Base-by-base conservation (phyloP, 2,113 vertebrate genomes). In the Edolisoma coerulescens region DNA sequence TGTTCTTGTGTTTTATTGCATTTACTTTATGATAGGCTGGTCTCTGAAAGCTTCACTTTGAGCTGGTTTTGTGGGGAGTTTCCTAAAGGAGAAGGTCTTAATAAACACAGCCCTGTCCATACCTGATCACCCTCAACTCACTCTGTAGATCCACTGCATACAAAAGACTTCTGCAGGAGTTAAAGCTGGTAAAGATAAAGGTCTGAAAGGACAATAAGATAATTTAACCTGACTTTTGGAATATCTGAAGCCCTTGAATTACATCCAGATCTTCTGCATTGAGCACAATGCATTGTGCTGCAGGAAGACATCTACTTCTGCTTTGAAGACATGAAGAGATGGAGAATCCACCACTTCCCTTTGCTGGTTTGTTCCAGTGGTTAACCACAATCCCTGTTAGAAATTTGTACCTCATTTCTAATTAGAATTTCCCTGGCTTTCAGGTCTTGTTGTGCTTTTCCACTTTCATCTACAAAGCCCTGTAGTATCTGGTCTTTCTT, bases 391-490 rank as follows among this genome's bases (percentile, higher is more conserved):
- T 22, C 70, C 33, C 75, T 74, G n/a, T 61, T 67, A 77, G 63
- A 96, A 95, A 92, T 93, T 54, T 88, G 71, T 86, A 69, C 63
- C 27, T 86, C 64, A 33, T 67, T 93, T 74, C 68, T 80, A 85
- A 52, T 76, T 83, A 63, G 78, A 96, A 85, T 77, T 95, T 86
- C 42, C 59, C 47, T 77, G 59, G 32, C 39, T 96, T 92, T 86
- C 68, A 59, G 39, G n/a, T 90, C 71, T 63, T 84, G 8, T 35
- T 68, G 68, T 67, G 13, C 52, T 70, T 95, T 95, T 68, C 47
- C 22, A 21, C 64, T 79, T 95, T 60, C 1, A 2, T 3, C 53
- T 69, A 22, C 35, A 63, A 89, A 63, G 45, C 54, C 16, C 50
- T 59, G 61, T 32, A 65, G 16, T 70, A 63, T 30, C 52, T 83